phyloP scores from a whole-genome alignment of 2,797 vertebrate species.

The Capromys pilorides region DNA sequence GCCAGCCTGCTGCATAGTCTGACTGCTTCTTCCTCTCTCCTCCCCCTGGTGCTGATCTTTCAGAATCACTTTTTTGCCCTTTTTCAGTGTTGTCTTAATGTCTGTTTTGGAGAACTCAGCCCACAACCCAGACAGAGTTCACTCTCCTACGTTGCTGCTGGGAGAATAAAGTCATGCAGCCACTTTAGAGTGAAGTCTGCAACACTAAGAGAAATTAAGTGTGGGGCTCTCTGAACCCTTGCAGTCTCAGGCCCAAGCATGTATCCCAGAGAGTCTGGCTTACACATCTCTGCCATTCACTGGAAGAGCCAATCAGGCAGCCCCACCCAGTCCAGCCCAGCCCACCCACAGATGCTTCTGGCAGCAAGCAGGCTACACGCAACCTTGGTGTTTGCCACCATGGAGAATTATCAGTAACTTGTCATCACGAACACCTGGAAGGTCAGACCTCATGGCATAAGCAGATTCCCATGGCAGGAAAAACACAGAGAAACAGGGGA shows the following conservation, averaged over 20 bases:
- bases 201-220: neutral
- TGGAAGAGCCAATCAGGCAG: neutral
- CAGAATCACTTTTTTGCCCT: neutral
- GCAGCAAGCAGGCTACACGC: neutral
- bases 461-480: neutral
- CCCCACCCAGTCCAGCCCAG: neutral
- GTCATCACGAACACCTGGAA: neutral
- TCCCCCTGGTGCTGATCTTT: too few species aligned
- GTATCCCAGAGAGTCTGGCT: neutral
- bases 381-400: accelerated
- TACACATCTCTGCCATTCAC: neutral
- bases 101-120: neutral
- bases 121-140: neutral
- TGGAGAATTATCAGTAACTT: neutral
- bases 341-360: neutral
- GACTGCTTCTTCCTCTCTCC: neutral
- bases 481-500: neutral
- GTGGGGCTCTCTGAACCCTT: neutral
- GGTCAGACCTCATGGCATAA: neutral
- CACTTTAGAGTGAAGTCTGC: neutral
- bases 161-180: neutral
- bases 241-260: neutral
- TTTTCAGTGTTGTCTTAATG: neutral
- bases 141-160: neutral
- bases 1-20: neutral